Evolutionary conservation across 2,888 invertebrate species (phyloP), one percentile per base, ranked within the genome.

Genomic region (Polydrusus cervinus): DNA sequence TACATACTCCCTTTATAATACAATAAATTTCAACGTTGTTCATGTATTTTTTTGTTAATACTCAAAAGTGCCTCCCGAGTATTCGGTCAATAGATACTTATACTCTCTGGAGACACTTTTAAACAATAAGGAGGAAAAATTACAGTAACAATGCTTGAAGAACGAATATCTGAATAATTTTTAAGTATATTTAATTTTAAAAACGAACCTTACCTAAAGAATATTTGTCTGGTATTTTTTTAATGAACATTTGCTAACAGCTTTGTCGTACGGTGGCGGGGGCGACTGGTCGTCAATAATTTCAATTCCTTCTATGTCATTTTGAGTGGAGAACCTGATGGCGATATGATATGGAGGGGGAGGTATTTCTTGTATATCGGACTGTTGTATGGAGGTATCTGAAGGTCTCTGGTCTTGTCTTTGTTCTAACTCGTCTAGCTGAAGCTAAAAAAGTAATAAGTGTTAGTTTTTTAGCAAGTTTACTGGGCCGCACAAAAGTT

Each of bases 291-390:
- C 75, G 86, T 91, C 91, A 78, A 89, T 88, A 53, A 85, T 82
- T 45, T 83, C 82, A 30, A 84, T 83, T 10, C 82, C 79, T 55
- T 83, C 82, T 38, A 87, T 84, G 66, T 90, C 78, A 51, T 79
- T 79, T 65, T 90, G 90, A 70, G 94, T 93, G 83, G 94, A 90
- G 80, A 94, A 88, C 82, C 85, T 81, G 45, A 95, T 93, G 49
- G 95, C 94, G 88, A 94, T 93, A 88, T 94, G 94, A 89, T 95
- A 95, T 10, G 95, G 94, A n/a, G 95, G 95, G 18, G 94, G 92
- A 7, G 90, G 91, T 57, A 91, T 89, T 81, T 85, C 85, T 40
- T 81, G 76, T 18, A 80, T 47, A 69, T 74, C 77, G 10, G 69
- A 34, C 13, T 71, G 61, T n/a, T 68, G 62, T 34, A 72, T 60